A percentile compares a stretch with the other conserved stretches of the same genome.
These are phyloP conservation scores for Deroplatys truncata DNA, from an alignment of 2,888 invertebrate species.

Conservation along the genomic window DNA sequence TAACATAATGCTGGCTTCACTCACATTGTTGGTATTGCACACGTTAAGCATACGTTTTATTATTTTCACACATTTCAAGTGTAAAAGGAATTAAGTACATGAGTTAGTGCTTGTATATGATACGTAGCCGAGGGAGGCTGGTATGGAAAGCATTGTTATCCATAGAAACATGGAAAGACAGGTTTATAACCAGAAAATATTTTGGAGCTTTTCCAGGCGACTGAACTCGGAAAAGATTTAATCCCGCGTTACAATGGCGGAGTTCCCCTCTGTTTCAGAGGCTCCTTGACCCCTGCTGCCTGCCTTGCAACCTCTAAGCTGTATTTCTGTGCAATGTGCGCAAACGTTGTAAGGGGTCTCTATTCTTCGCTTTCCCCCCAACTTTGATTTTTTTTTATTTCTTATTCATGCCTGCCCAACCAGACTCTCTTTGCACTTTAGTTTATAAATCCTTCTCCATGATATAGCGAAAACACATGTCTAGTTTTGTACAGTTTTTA, in stretches of 20 bases:
- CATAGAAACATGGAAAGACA: not conserved
- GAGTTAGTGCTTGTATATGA: not conserved
- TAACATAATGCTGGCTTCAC: no score
- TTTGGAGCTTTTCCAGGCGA: slow-evolving; percentile 6
- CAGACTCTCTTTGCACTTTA: not conserved
- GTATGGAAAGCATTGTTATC: not conserved
- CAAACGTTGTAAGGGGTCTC: not conserved
- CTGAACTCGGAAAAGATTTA: slow-evolving; percentile 1
- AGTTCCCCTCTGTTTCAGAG: not conserved
- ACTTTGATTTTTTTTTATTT: not conserved
- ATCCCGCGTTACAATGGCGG: not conserved
- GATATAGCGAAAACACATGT: not conserved
- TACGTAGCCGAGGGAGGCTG: not conserved
- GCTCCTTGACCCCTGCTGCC: not conserved
- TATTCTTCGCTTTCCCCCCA: not conserved
- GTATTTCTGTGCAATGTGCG: not conserved
- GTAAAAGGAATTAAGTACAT: not conserved
- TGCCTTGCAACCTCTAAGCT: not conserved
- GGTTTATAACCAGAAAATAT: not conserved
- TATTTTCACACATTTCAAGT: not conserved
- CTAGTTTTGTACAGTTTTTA: not conserved
- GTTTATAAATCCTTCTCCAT: not conserved
- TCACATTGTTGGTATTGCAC: not conserved
- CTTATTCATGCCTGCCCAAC: not conserved
- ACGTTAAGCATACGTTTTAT: not conserved